phyloP scores from a whole-genome alignment of 2,797 vertebrate species.

The Lepus townsendii region DNA sequence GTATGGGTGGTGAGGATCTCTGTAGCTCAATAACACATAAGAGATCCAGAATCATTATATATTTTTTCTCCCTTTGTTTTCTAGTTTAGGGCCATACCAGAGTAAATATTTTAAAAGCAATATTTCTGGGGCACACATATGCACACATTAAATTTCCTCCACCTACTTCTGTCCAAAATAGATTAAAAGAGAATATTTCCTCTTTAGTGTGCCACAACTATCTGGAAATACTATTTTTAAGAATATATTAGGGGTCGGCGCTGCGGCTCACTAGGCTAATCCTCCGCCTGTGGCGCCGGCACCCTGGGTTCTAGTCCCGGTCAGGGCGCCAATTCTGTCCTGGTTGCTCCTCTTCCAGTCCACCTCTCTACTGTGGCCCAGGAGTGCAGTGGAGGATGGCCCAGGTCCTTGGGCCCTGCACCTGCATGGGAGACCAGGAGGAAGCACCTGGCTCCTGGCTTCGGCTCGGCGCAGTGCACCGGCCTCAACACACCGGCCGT shows the following conservation, averaged over 20 bases:
- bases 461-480: no score
- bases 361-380: no score
- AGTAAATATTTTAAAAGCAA: not conserved
- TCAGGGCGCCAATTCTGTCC: no score
- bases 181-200: not conserved
- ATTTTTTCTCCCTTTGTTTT: not conserved
- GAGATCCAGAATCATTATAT: not conserved
- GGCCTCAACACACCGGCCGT: no score
- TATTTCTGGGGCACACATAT: not conserved
- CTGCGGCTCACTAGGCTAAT: no score
- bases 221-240: not conserved
- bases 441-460: no score
- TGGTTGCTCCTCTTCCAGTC: no score
- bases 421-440: no score
- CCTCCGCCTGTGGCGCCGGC: no score
- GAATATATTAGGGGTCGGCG: not conserved
- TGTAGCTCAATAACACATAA: not conserved
- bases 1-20: not conserved
- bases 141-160: not conserved
- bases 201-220: not conserved
- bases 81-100: not conserved
- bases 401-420: no score
- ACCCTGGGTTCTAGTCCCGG: no score
- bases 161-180: not conserved
- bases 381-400: no score